Evolutionary conservation across 1,140 invertebrate genomes (phyloP).

Genomic region (Nomia melanderi): DNA sequence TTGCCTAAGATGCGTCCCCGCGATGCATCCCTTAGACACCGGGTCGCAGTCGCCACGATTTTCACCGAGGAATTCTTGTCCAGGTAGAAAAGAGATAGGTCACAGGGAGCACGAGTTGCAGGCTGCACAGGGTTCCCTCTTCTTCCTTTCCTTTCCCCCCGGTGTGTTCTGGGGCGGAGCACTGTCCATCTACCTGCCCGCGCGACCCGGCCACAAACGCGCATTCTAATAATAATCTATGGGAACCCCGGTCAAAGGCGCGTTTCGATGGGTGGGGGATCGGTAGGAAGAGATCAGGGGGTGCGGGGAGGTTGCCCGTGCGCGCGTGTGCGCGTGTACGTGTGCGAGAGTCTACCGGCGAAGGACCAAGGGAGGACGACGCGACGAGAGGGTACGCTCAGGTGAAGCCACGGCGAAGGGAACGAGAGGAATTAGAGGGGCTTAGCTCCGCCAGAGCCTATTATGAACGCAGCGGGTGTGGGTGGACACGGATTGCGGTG

Average conservation of each 20-base stretch:
- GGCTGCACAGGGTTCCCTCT: constrained; percentile 49
- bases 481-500: constrained; percentile 60
- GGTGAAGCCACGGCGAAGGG: constrained; percentile 50
- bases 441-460: constrained; percentile 70
- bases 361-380: neutral
- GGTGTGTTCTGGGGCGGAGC: constrained; percentile 67
- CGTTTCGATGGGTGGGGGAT: constrained; percentile 11
- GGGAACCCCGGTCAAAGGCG: constrained; percentile 72
- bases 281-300: constrained; percentile 39
- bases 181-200: constrained; percentile 77
- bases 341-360: too few relatives aligned
- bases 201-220: constrained; percentile 67
- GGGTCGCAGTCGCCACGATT: constrained; percentile 41
- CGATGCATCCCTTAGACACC: constrained; percentile 7
- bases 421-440: constrained; percentile 68
- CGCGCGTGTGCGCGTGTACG: too few relatives aligned
- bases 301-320: neutral
- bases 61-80: constrained; percentile 52
- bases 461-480: constrained; percentile 74
- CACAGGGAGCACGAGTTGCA: constrained; percentile 60
- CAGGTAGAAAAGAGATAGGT: constrained; percentile 63
- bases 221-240: constrained; percentile 81
- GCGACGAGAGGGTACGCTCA: constrained; percentile 36
- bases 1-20: neutral
- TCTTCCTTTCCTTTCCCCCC: too few relatives aligned